A percentile compares a stretch with the other conserved stretches of the same genome.
phyloP scores from a whole-genome alignment of 2,113 vertebrate species.

The Procavia capensis region DNA sequence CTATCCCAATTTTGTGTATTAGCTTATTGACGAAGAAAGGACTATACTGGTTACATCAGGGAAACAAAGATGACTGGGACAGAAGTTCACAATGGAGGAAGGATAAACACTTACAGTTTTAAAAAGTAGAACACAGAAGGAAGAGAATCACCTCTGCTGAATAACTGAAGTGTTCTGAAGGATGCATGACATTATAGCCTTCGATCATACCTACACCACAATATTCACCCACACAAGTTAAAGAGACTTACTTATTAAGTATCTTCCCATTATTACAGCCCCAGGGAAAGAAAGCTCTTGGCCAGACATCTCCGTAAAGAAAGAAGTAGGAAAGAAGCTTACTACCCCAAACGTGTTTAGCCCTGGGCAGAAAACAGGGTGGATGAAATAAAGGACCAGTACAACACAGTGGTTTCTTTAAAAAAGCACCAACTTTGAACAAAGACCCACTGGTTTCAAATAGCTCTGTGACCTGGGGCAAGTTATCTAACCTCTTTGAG shows the following conservation, averaged over 20 bases:
- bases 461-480: not conserved
- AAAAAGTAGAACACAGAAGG: not conserved
- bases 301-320: not conserved
- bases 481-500: not conserved
- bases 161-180: not conserved
- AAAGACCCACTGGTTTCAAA: not conserved
- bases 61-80: not conserved
- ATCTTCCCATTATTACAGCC: not conserved
- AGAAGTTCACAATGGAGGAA: not conserved
- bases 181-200: not conserved
- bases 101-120: not conserved
- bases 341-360: slow-evolving; percentile 1
- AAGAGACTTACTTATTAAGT: slow-evolving; percentile 37
- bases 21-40: not conserved
- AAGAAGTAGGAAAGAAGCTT: slow-evolving; percentile 24
- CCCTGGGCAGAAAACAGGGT: not conserved
- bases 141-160: not conserved
- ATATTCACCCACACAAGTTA: not conserved
- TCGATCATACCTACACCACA: not conserved
- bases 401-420: not conserved
- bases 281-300: not conserved
- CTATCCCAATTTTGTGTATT: not conserved
- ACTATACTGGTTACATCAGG: not conserved
- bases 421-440: not conserved
- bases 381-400: not conserved